Evolutionary conservation across 2,797 vertebrate genomes (phyloP), one percentile per base, ranked within the genome.

Genomic region (Manis pentadactyla): DNA sequence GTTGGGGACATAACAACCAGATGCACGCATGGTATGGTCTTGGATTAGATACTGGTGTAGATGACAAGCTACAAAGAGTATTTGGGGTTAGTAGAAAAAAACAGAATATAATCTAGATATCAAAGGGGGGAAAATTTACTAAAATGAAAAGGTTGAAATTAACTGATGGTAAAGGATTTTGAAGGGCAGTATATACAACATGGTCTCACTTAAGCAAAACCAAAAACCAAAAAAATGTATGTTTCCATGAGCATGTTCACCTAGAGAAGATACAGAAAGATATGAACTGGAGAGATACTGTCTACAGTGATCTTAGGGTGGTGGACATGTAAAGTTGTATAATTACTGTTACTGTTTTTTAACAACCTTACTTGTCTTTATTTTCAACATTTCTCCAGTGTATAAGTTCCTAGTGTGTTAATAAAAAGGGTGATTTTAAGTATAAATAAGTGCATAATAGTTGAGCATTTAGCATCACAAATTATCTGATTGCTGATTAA

Each of bases 321-420:
- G 42, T 64, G 21, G 29, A 90, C 87, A 69, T 51, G 19, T 78
- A 55, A 79, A 9, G 7, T 29, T 39, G 81, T 94, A 55, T 93
- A 73, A 71, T 27, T 69, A 23, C 37, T 87, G 21, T 57, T 88
- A 59, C 42, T 90, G 8, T 12, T 81, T 59, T 81, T 83, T n/a
- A 90, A 64, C 9, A 68, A 5, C 21, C 34, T 87, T 63, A 14
- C 25, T 93, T 96, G 1, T 84, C n/a, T 94, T 97, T 57, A 88
- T 97, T 97, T 89, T 92, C n/a, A 96, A 34, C 23, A 71, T 96
- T 73, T 87, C 17, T 81, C 18, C 2, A 57, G 25, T 84, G 17
- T 57, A 10, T 19, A 74, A 55, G 37, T 77, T 94, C 19, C 87
- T 59, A 74, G 78, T 86, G 14, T 87, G 14, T 55, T 93, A 93